Evolutionary conservation across 2,888 invertebrate species (phyloP), one percentile per base, ranked within the genome.

Genomic region (Monoplex corrugatus): DNA sequence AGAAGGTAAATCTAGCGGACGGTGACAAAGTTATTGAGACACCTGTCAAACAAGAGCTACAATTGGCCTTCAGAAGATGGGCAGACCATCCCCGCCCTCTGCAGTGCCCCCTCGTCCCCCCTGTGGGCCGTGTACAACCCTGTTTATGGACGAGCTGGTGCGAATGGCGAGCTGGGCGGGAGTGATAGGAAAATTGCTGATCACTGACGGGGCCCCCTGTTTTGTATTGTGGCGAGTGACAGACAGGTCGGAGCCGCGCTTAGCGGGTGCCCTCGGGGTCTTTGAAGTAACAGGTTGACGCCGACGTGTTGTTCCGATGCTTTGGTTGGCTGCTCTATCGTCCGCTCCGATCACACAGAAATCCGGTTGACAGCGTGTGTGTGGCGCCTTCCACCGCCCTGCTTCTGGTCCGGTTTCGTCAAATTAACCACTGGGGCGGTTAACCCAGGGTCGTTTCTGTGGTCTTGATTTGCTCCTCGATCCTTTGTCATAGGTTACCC

Each of bases 241-340:
- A 86, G 86, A 86, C 86, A 43, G 68, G 86, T 43, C 68, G 86
- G 86, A 86, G 86, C 86, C 86, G 38, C 57, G 68, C 68, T 86
- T 86, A 50, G 50, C 84, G 84, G 84, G 84, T 84, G 35, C 50
- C 84, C 84, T 57, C 57, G 23, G 84, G 50, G 16, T 35, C 84
- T 84, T 84, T 84, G 84, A 84, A 84, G 84, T 84, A 50, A 84
- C 84, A 50, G 50, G 84, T 84, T 50, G 84, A 84, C 50, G 35
- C 84, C 84, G 84, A 84, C 45, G 84, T 57, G 84, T 50, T 57
- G 84, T 50, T 84, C 84, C 32, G 84, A 84, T 35, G 50, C 19
- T 28, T n/a, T 57, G 84, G 57, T 84, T 38, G 35, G 13, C 82
- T 43, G 0, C 50, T 32, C 84, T 38, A 50, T 84, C 84, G 45